These are phyloP conservation scores for Crioceris asparagi DNA, from an alignment of 2,888 invertebrate species.

Conservation along the genomic window DNA sequence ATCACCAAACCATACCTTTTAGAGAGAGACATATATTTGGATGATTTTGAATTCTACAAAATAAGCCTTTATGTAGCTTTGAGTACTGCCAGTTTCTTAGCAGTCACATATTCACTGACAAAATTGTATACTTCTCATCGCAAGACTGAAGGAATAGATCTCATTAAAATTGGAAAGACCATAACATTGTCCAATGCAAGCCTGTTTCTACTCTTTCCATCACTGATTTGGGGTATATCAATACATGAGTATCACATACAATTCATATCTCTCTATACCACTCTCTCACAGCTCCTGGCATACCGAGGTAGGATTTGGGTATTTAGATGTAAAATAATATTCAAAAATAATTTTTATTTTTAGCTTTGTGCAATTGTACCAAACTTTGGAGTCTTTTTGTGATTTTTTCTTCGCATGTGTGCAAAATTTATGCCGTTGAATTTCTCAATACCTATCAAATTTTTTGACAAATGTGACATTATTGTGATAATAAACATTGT, in stretches of 20 bases:
- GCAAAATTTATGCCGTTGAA: constrained; percentile 18
- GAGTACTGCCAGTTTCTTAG: constrained; percentile 28
- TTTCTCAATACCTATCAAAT: too few species aligned
- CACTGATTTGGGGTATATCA: constrained; percentile 50
- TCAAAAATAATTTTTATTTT: constrained; percentile 12
- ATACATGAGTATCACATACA: constrained; percentile 40
- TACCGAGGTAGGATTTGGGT: constrained; percentile 46
- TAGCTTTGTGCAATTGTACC: constrained; percentile 23
- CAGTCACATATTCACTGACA: constrained; percentile 26
- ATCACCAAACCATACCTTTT: constrained; percentile 20
- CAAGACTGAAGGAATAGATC: constrained; percentile 14
- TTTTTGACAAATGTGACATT: too few species aligned
- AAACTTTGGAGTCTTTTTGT: constrained; percentile 27
- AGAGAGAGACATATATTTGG: constrained; percentile 24
- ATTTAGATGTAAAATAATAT: not conserved
- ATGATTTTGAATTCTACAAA: constrained; percentile 32
- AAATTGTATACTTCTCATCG: constrained; percentile 19
- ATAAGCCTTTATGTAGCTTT: constrained; percentile 25
- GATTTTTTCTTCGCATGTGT: constrained; percentile 23
- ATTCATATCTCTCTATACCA: constrained; percentile 54
- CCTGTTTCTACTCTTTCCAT: constrained; percentile 49
- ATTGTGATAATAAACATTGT: too few species aligned
- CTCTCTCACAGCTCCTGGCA: constrained; percentile 51
- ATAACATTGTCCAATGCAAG: constrained; percentile 51
- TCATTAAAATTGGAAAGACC: constrained; percentile 42